Conservation (phyloP, 2,888 invertebrate genomes). For the Drepanosiphum platanoidis region DNA sequence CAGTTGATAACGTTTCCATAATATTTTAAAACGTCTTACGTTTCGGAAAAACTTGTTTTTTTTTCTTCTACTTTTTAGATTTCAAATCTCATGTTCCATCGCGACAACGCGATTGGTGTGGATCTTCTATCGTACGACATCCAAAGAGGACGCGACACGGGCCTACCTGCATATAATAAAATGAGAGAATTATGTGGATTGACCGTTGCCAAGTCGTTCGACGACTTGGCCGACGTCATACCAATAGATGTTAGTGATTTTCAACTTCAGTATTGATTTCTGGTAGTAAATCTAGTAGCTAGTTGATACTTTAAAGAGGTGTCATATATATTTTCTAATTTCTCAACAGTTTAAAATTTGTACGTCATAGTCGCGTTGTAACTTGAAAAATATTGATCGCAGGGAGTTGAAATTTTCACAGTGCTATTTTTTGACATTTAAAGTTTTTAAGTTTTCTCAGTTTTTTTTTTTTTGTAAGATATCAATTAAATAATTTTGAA, state of each 20-base stretch:
- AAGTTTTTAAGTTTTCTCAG: too few species aligned
- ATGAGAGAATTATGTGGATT: slow-evolving; percentile 76
- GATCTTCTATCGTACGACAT: slow-evolving; percentile 81
- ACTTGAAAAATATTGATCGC: too few species aligned
- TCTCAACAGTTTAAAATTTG: too few species aligned
- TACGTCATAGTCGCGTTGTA: too few species aligned
- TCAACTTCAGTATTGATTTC: too few species aligned
- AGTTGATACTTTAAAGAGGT: too few species aligned
- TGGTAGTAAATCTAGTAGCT: not conserved
- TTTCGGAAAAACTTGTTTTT: not conserved
- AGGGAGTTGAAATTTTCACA: too few species aligned
- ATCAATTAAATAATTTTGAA: too few species aligned
- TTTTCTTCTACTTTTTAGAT: slow-evolving; percentile 31
- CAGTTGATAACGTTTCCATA: too few species aligned
- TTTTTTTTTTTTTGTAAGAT: too few species aligned
- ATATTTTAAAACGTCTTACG: not conserved
- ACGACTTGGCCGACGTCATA: slow-evolving; percentile 74
- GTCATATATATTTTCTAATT: too few species aligned
- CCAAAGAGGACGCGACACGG: slow-evolving; percentile 85
- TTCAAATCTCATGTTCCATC: slow-evolving; percentile 42
- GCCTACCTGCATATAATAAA: slow-evolving; percentile 77
- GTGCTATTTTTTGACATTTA: too few species aligned
- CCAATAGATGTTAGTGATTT: slow-evolving; percentile 72
- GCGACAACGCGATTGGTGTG: slow-evolving; percentile 68
- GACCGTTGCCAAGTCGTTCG: slow-evolving; percentile 71